These are phyloP conservation scores for Petaurus breviceps DNA, from an alignment of 2,113 vertebrate genomes.

Conservation along the genomic window DNA sequence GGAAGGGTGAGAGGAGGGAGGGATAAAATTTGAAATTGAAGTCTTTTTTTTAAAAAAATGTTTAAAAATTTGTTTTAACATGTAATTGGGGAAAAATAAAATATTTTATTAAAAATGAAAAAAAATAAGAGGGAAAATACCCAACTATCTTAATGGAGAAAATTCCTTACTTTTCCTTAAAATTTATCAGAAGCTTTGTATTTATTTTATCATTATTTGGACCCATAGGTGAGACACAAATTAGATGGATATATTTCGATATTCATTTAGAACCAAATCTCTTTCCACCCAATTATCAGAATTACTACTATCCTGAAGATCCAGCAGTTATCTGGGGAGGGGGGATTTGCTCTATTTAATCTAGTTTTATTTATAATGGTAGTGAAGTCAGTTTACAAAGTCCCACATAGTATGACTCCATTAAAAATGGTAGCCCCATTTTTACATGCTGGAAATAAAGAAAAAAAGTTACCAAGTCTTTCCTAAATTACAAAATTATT, in stretches of 20 bases:
- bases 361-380: background rate
- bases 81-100: background rate
- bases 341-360: background rate
- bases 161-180: background rate
- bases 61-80: background rate
- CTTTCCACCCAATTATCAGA: background rate
- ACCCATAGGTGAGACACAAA: background rate
- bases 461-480: background rate
- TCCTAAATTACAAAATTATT: background rate
- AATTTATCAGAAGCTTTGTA: background rate
- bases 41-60: too few relatives aligned
- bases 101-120: background rate
- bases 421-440: background rate
- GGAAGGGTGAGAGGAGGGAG: background rate
- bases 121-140: background rate
- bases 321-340: background rate
- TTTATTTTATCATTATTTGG: background rate
- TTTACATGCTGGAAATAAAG: background rate
- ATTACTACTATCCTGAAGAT: background rate
- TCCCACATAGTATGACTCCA: background rate
- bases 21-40: background rate
- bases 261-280: background rate
- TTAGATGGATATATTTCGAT: background rate
- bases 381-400: background rate
- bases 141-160: constrained; percentile 29